Evolutionary conservation across 2,888 invertebrate species (phyloP).

Genomic region (Chromoteleia sp.): DNA sequence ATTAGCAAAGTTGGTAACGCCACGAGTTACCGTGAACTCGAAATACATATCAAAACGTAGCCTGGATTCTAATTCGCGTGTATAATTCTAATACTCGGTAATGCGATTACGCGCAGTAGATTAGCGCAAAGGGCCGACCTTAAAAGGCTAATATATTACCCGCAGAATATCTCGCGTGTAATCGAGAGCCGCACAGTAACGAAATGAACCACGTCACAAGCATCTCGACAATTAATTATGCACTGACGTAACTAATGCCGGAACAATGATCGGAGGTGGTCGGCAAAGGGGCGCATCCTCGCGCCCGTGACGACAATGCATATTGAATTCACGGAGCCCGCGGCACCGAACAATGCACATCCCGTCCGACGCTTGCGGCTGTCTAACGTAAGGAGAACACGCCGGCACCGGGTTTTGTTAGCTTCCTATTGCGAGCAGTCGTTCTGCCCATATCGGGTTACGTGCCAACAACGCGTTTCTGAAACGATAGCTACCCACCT

Average conservation of each 20-base stretch:
- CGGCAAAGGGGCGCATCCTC: constrained; percentile 40
- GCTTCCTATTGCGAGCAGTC: constrained; percentile 55
- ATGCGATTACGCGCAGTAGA: constrained; percentile 33
- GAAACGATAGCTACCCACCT: constrained; percentile 42
- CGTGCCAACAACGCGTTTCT: constrained; percentile 54
- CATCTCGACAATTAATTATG: constrained; percentile 68
- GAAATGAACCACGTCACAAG: constrained; percentile 60
- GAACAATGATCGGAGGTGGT: constrained; percentile 59
- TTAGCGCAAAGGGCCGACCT: constrained; percentile 44
- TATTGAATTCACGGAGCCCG: constrained; percentile 57
- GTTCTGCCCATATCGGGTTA: constrained; percentile 65
- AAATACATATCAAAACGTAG: too few species aligned
- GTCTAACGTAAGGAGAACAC: constrained; percentile 55
- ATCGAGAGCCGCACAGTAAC: constrained; percentile 57
- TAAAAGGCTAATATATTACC: constrained; percentile 55
- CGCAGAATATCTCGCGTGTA: constrained; percentile 36
- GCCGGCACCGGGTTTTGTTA: constrained; percentile 50
- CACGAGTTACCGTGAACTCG: too few species aligned
- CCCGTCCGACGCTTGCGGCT: constrained; percentile 51
- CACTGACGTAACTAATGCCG: constrained; percentile 64
- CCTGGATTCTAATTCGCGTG: too few species aligned
- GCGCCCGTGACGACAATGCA: constrained; percentile 63
- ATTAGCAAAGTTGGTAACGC: too few species aligned
- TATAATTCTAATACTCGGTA: constrained; percentile 20
- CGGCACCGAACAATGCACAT: constrained; percentile 62